These are phyloP conservation scores for Rhinolophus ferrumequinum DNA, from an alignment of 2,113 vertebrate species.

Conservation along the genomic window DNA sequence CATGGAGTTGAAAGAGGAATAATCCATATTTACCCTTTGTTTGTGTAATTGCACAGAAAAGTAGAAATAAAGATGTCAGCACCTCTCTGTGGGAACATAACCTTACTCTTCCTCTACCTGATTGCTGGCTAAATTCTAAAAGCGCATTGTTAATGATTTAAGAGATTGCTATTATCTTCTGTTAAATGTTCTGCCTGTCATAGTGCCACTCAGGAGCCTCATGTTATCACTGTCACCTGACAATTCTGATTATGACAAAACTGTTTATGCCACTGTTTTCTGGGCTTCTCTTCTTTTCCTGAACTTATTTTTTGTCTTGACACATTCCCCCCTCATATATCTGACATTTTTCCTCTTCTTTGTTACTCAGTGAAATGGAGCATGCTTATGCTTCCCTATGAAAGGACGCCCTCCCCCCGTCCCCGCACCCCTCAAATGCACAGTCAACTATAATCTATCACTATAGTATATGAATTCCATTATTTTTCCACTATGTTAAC, in stretches of 20 bases:
- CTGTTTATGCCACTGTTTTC: neutral
- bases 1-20: neutral
- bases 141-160: neutral
- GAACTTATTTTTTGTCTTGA: neutral
- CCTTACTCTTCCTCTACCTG: neutral
- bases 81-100: neutral
- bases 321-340: neutral
- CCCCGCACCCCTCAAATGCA: neutral
- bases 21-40: neutral
- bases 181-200: constrained; percentile 8
- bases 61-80: neutral
- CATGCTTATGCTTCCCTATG: neutral
- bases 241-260: neutral
- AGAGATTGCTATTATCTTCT: neutral
- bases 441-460: constrained; percentile 66
- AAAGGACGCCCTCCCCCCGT: neutral
- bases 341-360: constrained; percentile 45
- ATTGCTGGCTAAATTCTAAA: neutral
- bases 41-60: neutral
- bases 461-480: constrained; percentile 70
- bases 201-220: neutral
- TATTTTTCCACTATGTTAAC: constrained; percentile 78
- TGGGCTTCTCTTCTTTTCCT: neutral
- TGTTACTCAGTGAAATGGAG: constrained; percentile 52
- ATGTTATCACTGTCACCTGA: neutral